Percentiles rank a stretch among this genome's conserved stretches.
These are phyloP conservation scores for Acrobasis repandana DNA, from an alignment of 2,888 invertebrate species.

Conservation along the genomic window DNA sequence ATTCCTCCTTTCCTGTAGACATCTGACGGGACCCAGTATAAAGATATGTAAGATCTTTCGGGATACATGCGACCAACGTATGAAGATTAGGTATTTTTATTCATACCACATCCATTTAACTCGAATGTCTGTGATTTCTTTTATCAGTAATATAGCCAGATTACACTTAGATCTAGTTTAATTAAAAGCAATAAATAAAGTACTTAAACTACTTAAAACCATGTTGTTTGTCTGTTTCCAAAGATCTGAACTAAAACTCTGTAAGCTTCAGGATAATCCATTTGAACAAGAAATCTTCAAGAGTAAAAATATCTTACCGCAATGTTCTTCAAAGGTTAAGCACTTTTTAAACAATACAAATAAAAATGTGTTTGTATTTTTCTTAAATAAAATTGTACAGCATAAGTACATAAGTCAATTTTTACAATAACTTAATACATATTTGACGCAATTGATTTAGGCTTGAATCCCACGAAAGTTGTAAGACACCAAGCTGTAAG, in stretches of 20 bases:
- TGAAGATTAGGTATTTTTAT: too few species aligned
- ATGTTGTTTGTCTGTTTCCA: slow-evolving; percentile 40
- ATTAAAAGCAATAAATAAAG: neutral
- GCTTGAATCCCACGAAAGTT: neutral
- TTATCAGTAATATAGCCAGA: neutral
- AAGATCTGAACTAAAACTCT: slow-evolving; percentile 48
- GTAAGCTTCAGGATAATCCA: slow-evolving; percentile 31
- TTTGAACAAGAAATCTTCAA: neutral
- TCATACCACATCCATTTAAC: too few species aligned
- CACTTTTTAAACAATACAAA: neutral
- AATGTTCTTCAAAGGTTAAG: neutral
- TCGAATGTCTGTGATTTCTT: neutral
- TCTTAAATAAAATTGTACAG: too few species aligned
- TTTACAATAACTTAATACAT: too few species aligned
- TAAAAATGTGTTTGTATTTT: too few species aligned
- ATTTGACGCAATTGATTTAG: neutral
- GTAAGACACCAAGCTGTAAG: neutral
- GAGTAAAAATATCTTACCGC: neutral
- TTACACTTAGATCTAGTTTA: neutral
- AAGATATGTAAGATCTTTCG: too few species aligned
- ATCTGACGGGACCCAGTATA: too few species aligned
- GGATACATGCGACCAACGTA: too few species aligned
- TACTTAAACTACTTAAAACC: neutral
- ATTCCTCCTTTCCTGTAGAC: too few species aligned
- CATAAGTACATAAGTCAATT: too few species aligned